Conservation (phyloP, 2,888 invertebrate species). For the Lamproptera curius region DNA sequence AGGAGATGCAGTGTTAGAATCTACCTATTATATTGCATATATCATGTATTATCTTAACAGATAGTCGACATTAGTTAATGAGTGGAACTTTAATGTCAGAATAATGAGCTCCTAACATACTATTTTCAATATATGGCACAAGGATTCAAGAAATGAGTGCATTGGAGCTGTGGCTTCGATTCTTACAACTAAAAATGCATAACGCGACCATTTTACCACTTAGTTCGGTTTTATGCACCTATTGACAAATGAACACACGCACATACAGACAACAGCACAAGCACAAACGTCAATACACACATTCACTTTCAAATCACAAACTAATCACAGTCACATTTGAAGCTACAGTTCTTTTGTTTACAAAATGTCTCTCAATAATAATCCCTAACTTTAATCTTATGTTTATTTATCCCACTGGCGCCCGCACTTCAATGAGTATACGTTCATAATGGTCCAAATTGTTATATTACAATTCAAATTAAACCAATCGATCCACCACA, state of each 20-base stretch:
- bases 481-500: no score
- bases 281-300: neutral
- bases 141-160: neutral
- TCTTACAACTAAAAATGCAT: conserved; percentile 14
- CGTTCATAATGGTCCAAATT: no score
- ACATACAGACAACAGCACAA: conserved; percentile 2
- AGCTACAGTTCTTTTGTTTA: conserved; percentile 29
- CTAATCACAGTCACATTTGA: conserved; percentile 25
- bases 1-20: no score
- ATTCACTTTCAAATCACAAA: neutral
- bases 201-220: conserved; percentile 10
- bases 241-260: conserved; percentile 22
- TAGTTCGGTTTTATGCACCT: conserved; percentile 22
- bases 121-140: conserved; percentile 6
- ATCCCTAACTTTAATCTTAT: neutral
- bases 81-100: no score
- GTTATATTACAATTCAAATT: no score
- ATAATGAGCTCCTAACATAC: neutral
- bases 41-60: no score
- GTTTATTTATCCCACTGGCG: neutral
- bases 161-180: neutral
- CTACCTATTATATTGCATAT: no score
- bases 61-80: no score
- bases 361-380: neutral
- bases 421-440: conserved; percentile 1